Conservation (phyloP, 2,888 invertebrate species). For the Pecten maximus region DNA sequence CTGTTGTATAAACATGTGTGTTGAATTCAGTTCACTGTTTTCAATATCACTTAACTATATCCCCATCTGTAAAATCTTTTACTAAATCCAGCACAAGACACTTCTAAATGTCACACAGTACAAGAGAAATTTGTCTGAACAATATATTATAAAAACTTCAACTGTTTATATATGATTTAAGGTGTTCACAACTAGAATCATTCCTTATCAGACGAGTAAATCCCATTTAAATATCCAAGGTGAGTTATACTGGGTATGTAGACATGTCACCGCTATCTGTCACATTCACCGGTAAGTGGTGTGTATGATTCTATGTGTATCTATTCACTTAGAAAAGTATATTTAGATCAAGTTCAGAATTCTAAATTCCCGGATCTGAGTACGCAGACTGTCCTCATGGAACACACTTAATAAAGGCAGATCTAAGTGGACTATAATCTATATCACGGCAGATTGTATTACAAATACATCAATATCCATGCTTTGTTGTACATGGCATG, state of each 20-base stretch:
- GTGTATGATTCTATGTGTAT: not conserved
- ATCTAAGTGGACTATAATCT: not conserved
- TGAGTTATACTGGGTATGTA: slow-evolving; percentile 7
- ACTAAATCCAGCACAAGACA: not conserved
- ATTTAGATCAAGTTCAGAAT: not conserved
- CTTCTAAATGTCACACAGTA: not conserved
- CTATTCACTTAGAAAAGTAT: slow-evolving; percentile 24
- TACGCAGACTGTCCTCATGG: not conserved
- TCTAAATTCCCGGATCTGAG: not conserved
- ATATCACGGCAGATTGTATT: not conserved
- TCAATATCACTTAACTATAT: not conserved
- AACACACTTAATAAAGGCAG: not conserved
- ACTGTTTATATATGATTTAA: not conserved
- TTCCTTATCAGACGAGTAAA: slow-evolving; percentile 4
- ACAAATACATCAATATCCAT: not conserved
- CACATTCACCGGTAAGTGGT: slow-evolving; percentile 19
- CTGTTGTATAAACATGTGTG: not conserved
- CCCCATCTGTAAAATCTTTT: not conserved
- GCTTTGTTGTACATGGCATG: not conserved
- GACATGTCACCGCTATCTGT: not conserved
- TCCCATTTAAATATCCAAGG: slow-evolving; percentile 28
- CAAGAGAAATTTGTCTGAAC: not conserved
- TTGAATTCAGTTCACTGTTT: not conserved
- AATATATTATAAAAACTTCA: slow-evolving; percentile 22
- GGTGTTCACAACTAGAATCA: slow-evolving; percentile 21